Base-by-base conservation (phyloP, 1,140 invertebrate species). In the Heliothis subflexa region DNA sequence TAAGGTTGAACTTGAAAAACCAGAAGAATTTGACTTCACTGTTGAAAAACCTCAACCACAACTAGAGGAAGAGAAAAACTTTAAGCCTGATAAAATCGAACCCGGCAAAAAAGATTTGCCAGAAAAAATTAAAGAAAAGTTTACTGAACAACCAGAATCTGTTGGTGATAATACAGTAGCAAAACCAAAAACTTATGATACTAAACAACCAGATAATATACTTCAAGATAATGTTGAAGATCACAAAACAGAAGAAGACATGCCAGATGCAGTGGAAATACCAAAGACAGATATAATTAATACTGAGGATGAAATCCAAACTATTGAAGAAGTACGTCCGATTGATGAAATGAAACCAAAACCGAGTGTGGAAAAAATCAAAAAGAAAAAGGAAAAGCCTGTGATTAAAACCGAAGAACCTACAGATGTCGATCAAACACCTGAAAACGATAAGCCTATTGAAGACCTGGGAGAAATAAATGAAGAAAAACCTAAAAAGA, bases 1-100 rank as follows among this genome's bases (percentile, higher is more conserved):
- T 78, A 95, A 94, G 89, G 82, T 95, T n/a, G 94, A 95, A 77
- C 88, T 94, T 83, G 96, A 96, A 87, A 95, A 96, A 82, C 95
- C 96, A 81, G 92, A 95, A 68, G 86, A 95, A 86, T 76, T 92
- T 12, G 91, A 94, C 18, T 81, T 81, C 16, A 11, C 79, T 10
- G 11, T 33, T 91, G 47, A 62, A 21, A 47, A 52, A 21, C 28
- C 74, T n/a, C 28, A 45, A 72, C 21, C 21, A 25, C 28, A 10
- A 13, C 3, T 18, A 2, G 12, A 47, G 14, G 25, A 68, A 70
- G 45, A 52, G 54, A 61, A 10, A 40, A 11, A 66, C 45, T 28
- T 45, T 18, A 11, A 50, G 14, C 28, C 21, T 2, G 21, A 7
- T 2, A 21, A 52, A 28, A 70, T 11, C 2, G 25, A 28, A 25